Evolutionary conservation across 2,888 invertebrate species (phyloP), one percentile per base, ranked within the genome.

Genomic region (Galerucella pusilla): DNA sequence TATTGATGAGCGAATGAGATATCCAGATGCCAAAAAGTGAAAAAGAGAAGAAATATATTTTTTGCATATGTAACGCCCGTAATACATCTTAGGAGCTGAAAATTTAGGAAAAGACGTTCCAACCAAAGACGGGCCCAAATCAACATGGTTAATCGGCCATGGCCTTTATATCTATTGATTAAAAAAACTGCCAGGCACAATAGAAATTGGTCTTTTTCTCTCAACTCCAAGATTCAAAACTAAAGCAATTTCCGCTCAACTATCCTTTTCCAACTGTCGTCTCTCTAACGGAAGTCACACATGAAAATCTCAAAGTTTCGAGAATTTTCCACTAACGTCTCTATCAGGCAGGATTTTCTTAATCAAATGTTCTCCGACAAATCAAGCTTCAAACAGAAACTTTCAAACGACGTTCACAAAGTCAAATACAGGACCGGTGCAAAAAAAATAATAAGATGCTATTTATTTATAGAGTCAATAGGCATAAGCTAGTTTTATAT

Each of bases 291-390:
- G 46, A 65, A 65, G 45, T 42, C n/a, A 42, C 42, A 63, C 63
- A 42, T 42, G 63, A 63, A 20, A 63, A 16, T 63, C 64, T 42
- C 42, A 71, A 64, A 63, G 35, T 35, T 68, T 60, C 69, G 45
- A 73, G 25, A 71, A 68, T 74, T 75, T 69, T 76, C 77, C 77
- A 71, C 78, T 79, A 71, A 80, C 80, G 80, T 80, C 81, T 82
- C 83, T 83, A 82, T 82, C 82, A 81, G 80, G 78, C 80, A 79
- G 81, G 83, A 83, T 84, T 83, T 84, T 84, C 83, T 84, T 84
- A 85, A 85, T 85, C 85, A 85, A 85, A 84, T 83, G 80, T 83
- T 83, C 82, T 82, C 78, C 79, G 76, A 81, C 81, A 82, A 83
- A 83, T 84, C 84, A 83, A 82, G 79, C 81, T 65, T 65, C 64